A percentile compares a stretch with the other conserved stretches of the same genome.
Evolutionary conservation across 1,140 invertebrate genomes (phyloP).

Genomic region (Carcinoscorpius rotundicauda): DNA sequence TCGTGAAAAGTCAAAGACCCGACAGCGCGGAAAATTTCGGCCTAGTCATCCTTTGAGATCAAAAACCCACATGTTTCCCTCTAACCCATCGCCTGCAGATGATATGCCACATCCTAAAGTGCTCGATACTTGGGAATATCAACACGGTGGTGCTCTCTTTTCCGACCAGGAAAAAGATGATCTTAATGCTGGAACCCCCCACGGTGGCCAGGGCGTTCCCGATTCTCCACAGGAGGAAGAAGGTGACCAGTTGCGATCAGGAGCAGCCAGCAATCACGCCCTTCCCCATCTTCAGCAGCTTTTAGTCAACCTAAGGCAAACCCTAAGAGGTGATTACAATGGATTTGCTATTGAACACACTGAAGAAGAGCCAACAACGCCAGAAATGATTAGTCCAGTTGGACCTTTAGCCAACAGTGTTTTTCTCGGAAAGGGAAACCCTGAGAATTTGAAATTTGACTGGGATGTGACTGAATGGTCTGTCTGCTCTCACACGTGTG

Average conservation of each 20-base stretch:
- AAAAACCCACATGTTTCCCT: neutral
- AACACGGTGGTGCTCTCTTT: constrained; percentile 9
- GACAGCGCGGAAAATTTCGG: neutral
- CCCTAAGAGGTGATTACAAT: neutral
- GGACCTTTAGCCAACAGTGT: constrained; percentile 27
- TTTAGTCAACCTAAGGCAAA: constrained; percentile 9
- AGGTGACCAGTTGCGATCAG: constrained; percentile 4
- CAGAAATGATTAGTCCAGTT: neutral
- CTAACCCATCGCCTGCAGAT: neutral
- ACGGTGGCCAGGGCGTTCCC: constrained; percentile 14
- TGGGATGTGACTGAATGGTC: constrained; percentile 76
- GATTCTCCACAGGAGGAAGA: neutral
- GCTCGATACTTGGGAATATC: constrained; percentile 9
- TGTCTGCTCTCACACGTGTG: constrained; percentile 71
- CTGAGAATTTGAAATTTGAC: constrained; percentile 46
- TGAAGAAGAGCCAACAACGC: neutral
- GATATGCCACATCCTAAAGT: constrained; percentile 1
- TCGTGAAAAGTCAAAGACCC: neutral
- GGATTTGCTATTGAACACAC: neutral
- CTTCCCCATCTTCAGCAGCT: constrained; percentile 13
- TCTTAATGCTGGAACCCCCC: constrained; percentile 13
- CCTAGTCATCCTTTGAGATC: neutral
- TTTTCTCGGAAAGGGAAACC: constrained; percentile 33
- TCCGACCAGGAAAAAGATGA: constrained; percentile 16
- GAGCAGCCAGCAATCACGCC: constrained; percentile 13